A percentile compares a stretch with the other conserved stretches of the same genome.
Evolutionary conservation across 2,888 invertebrate genomes (phyloP).

Genomic region (Campopleginae sp.): DNA sequence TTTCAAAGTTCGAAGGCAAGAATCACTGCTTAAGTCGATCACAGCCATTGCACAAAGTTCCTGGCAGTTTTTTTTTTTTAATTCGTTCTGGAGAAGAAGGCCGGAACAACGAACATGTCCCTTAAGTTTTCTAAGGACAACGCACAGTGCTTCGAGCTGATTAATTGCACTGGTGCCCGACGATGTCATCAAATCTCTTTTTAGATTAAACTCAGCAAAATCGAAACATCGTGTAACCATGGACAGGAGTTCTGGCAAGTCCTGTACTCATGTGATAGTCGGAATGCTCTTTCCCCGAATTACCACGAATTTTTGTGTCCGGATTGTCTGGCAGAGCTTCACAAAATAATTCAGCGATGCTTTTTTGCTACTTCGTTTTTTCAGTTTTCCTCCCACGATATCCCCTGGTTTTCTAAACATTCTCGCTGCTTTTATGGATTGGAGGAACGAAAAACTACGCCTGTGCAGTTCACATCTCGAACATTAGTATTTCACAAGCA

Average conservation of each 20-base stretch:
- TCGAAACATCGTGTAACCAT: not conserved
- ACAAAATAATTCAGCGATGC: not conserved
- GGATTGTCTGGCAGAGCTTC: not conserved
- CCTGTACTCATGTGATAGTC: not conserved
- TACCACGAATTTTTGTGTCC: not conserved
- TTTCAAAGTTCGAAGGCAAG: not conserved
- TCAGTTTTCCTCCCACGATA: not conserved
- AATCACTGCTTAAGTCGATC: not conserved
- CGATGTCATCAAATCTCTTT: not conserved
- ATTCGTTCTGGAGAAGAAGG: not conserved
- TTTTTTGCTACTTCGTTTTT: not conserved
- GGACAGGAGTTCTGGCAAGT: not conserved
- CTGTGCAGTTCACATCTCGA: no score
- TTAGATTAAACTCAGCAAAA: not conserved
- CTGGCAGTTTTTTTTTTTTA: not conserved
- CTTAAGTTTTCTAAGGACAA: not conserved
- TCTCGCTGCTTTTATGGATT: not conserved
- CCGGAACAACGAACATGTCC: not conserved
- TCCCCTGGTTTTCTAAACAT: not conserved
- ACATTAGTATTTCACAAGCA: no score
- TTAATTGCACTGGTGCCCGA: not conserved
- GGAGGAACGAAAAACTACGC: not conserved
- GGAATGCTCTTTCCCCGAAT: slow-evolving; percentile 15
- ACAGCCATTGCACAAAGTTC: not conserved
- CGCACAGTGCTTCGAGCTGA: not conserved